Conservation (phyloP, 2,888 invertebrate species). For the Andricus quercusramuli region DNA sequence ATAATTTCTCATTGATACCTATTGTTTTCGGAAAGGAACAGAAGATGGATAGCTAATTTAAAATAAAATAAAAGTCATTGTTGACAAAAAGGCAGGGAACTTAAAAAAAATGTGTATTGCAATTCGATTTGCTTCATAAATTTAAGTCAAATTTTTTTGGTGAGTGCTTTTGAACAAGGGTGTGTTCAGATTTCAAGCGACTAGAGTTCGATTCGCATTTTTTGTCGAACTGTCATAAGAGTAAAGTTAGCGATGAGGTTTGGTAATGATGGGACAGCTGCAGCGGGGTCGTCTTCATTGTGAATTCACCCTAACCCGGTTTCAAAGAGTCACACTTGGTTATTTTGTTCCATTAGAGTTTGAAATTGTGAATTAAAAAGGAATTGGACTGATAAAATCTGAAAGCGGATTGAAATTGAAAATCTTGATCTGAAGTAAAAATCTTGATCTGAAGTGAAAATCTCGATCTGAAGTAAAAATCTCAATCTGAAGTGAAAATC, state of each 20-base stretch:
- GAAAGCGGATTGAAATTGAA: conserved; percentile 1
- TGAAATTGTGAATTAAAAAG: conserved; percentile 20
- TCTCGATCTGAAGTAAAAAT: not conserved
- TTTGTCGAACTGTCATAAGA: conserved; percentile 30
- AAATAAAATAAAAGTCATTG: not conserved
- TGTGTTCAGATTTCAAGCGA: not conserved
- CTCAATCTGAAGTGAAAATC: not conserved
- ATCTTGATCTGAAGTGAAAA: not conserved
- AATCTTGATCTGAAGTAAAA: not conserved
- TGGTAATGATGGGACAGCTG: conserved; percentile 39
- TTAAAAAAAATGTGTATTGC: not conserved
- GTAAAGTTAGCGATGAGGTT: conserved; percentile 38
- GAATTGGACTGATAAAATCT: conserved; percentile 8
- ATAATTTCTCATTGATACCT: too few relatives aligned
- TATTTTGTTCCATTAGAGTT: conserved; percentile 28
- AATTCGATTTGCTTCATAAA: not conserved
- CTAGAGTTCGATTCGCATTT: conserved; percentile 3
- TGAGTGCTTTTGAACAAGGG: conserved; percentile 1
- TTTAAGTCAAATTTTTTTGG: not conserved
- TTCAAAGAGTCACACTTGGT: conserved; percentile 70
- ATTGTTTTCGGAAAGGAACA: not conserved
- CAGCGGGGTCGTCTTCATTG: conserved; percentile 61
- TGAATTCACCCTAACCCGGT: conserved; percentile 72
- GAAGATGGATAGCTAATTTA: not conserved
- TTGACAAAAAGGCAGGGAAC: not conserved